Conservation (phyloP, 64 coral and sea anemone genomes). For the Orbicella faveolata region DNA sequence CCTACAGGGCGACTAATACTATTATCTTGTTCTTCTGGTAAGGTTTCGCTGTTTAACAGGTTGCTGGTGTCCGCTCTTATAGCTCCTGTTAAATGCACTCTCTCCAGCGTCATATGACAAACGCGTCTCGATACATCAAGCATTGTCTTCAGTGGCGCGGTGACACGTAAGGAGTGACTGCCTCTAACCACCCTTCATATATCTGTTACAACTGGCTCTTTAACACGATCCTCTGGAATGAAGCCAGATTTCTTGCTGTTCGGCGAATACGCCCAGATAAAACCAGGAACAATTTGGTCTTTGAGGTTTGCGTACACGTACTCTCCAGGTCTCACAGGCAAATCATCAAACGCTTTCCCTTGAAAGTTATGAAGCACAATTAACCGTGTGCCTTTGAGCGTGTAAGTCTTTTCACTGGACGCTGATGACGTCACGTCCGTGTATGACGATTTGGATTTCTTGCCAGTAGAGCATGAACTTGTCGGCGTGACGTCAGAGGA, state of each 20-base stretch:
- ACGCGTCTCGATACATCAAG: no score
- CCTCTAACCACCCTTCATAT: slow-evolving; percentile 29
- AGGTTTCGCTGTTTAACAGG: no score
- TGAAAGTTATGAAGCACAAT: slow-evolving; percentile 83
- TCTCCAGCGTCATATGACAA: no score
- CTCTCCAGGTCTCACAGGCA: slow-evolving; percentile 70
- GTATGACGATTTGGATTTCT: slow-evolving; percentile 36
- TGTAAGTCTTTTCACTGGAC: slow-evolving; percentile 53
- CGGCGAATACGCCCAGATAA: slow-evolving; percentile 86
- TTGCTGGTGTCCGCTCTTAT: no score
- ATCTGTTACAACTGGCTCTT: slow-evolving; percentile 87
- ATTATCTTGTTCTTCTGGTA: no score
- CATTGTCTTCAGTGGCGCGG: no score
- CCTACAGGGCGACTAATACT: no score
- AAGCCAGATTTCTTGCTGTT: slow-evolving; percentile 78
- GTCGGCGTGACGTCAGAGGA: slow-evolving; percentile 67
- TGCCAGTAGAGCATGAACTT: slow-evolving; percentile 72
- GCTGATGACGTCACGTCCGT: slow-evolving; percentile 67
- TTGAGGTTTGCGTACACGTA: slow-evolving; percentile 92
- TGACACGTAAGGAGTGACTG: no score
- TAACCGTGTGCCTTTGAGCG: slow-evolving; percentile 69
- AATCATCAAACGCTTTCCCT: slow-evolving; percentile 82
- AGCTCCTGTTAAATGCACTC: no score
- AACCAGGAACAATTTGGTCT: slow-evolving; percentile 84
- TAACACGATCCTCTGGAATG: slow-evolving; percentile 77